Evolutionary conservation across 1,140 invertebrate species (phyloP), one percentile per base, ranked within the genome.

Genomic region (Drosophila yakuba): DNA sequence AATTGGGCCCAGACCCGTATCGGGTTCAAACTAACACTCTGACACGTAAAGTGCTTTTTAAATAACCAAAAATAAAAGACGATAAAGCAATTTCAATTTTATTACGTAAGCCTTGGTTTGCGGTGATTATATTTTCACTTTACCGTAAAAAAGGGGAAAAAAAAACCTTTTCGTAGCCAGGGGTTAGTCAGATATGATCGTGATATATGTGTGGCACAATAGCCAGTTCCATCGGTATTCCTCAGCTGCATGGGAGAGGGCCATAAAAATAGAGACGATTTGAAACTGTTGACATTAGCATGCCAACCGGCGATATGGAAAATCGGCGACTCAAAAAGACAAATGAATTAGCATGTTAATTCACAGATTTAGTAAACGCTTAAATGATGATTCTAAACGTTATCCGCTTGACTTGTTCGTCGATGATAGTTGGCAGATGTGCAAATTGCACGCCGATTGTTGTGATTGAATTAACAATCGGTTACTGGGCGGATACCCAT

Each of bases 231-330:
- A 68, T 61, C 7, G 36, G 54, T 73, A 80, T 74, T 71, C 74
- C 62, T 68, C 64, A 60, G 59, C 67, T 82, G 72, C 64, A 66
- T 14, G 39, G 50, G 35, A 45, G 45, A 32, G n/a, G 35, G 50
- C 10, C 20, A 36, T 28, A 48, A 23, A 64, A 62, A 45, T 54
- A 56, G 25, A 59, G 44, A 71, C 38, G 43, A 11, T 45, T 59
- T 59, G 38, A 56, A 75, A 82, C 74, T 71, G 73, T 79, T 86
- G 79, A 88, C 84, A 88, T 84, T 88, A 84, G 84, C 80, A 89
- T 88, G 84, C 84, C 75, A 63, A 77, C 17, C 17, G 17, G 17
- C 20, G 20, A 20, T 20, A 88, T 85, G 81, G 77, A 80, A 73
- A 61, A 54, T 43, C 68, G 82, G 72, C 76, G 64, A 83, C 47